Conservation (phyloP, 2,797 vertebrate species). For the Poecilia picta region DNA sequence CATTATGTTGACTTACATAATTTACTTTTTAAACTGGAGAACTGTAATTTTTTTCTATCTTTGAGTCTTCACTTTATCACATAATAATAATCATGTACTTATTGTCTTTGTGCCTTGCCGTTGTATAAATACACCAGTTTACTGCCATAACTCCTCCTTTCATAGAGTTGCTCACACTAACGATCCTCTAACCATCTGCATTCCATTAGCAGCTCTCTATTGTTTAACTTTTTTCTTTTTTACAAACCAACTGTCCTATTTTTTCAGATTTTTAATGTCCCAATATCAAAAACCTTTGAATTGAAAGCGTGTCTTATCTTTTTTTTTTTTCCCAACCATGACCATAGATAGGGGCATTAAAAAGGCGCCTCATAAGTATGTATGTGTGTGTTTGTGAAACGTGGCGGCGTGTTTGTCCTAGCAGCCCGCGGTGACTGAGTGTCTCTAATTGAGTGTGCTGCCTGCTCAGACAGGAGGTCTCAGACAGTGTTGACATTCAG, state of each 20-base stretch:
- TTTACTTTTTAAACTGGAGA: not conserved
- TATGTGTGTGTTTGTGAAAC: slow-evolving; percentile 34
- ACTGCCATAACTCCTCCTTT: not conserved
- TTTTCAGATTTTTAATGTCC: not conserved
- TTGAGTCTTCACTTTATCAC: not conserved
- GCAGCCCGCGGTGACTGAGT: slow-evolving; percentile 59
- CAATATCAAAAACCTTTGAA: not conserved
- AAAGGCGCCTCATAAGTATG: slow-evolving; percentile 1
- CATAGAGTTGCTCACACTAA: not conserved
- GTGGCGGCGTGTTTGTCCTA: slow-evolving; percentile 57
- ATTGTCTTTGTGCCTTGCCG: not conserved
- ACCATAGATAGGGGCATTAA: not conserved
- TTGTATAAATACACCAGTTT: not conserved
- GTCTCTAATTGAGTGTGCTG: slow-evolving; percentile 75
- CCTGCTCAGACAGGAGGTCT: slow-evolving; percentile 73
- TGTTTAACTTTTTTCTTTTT: not conserved
- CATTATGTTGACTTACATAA: not conserved
- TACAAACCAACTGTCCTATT: not conserved
- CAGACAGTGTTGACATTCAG: slow-evolving; percentile 76
- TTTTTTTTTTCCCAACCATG: not conserved
- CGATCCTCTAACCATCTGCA: not conserved
- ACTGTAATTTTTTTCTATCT: not conserved
- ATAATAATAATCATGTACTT: not conserved
- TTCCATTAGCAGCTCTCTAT: not conserved
- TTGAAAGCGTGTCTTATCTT: not conserved